phyloP scores from a whole-genome alignment of 2,113 vertebrate genomes.

The Apodemus sylvaticus region DNA sequence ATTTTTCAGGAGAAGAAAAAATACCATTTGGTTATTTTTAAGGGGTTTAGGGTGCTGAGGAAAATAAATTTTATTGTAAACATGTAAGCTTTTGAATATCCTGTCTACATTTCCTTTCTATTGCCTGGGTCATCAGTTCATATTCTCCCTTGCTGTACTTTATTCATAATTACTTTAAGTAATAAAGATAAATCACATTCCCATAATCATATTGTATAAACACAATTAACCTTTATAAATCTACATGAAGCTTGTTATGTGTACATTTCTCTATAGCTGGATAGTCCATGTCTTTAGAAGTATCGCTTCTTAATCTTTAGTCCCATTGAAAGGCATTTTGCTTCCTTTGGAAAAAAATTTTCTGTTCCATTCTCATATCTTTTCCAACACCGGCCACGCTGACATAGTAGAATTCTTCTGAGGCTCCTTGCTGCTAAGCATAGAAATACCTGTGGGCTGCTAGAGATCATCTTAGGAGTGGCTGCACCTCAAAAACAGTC shows the following conservation, averaged over 20 bases:
- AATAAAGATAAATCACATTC: neutral
- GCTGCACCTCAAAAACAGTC: neutral
- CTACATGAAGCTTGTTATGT: neutral
- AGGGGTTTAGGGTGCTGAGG: slow-evolving; percentile 37
- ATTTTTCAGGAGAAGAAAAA: slow-evolving; percentile 46
- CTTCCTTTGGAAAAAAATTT: slow-evolving; percentile 37
- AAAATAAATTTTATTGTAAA: slow-evolving; percentile 56
- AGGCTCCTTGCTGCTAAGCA: neutral
- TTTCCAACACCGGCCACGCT: neutral
- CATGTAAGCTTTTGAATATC: slow-evolving; percentile 47
- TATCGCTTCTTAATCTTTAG: slow-evolving; percentile 18
- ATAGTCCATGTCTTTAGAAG: neutral
- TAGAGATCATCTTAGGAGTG: neutral
- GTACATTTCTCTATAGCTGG: neutral
- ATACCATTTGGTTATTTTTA: slow-evolving; percentile 61
- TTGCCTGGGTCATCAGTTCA: neutral
- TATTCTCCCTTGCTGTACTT: neutral
- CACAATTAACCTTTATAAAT: neutral
- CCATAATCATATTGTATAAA: neutral
- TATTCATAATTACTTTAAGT: slow-evolving; percentile 13
- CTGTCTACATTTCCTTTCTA: slow-evolving; percentile 10
- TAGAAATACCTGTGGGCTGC: neutral
- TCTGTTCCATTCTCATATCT: neutral
- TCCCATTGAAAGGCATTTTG: neutral
- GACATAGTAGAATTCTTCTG: neutral